These are phyloP conservation scores for Argynnis bischoffii DNA, from an alignment of 2,888 invertebrate genomes.

Conservation along the genomic window DNA sequence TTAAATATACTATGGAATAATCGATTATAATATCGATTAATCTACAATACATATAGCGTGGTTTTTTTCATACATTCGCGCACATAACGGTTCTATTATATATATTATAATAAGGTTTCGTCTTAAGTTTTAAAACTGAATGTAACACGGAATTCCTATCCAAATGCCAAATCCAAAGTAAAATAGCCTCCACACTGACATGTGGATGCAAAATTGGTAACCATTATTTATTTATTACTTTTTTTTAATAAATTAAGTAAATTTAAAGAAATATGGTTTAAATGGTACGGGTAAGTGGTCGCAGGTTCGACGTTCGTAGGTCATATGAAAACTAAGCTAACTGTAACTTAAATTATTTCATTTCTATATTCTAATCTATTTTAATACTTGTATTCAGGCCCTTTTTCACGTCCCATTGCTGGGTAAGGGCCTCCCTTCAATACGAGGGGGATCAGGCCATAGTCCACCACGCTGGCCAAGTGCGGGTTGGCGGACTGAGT, in stretches of 20 bases:
- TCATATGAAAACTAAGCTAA: too few relatives aligned
- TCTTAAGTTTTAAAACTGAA: constrained; percentile 24
- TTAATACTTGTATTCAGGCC: too few relatives aligned
- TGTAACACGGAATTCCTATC: constrained; percentile 5
- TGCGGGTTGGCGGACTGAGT: too few relatives aligned
- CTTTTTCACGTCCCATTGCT: too few relatives aligned
- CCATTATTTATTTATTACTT: background rate
- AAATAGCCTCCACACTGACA: constrained; percentile 17
- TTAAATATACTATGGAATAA: background rate
- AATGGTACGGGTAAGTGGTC: too few relatives aligned
- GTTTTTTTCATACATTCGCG: constrained; percentile 18
- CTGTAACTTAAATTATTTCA: too few relatives aligned
- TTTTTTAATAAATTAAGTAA: background rate
- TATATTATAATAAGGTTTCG: constrained; percentile 23
- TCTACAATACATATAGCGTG: constrained; percentile 36
- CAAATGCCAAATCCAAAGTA: constrained; percentile 31
- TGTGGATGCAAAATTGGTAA: constrained; percentile 13
- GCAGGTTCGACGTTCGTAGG: too few relatives aligned
- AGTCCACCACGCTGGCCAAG: too few relatives aligned
- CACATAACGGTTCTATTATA: constrained; percentile 41
- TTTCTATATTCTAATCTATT: too few relatives aligned
- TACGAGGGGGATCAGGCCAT: too few relatives aligned
- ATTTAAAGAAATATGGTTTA: background rate
- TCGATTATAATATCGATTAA: constrained; percentile 28
- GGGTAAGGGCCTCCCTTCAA: too few relatives aligned